These are phyloP conservation scores for Deilephila elpenor DNA, from an alignment of 2,888 invertebrate species.

Conservation along the genomic window DNA sequence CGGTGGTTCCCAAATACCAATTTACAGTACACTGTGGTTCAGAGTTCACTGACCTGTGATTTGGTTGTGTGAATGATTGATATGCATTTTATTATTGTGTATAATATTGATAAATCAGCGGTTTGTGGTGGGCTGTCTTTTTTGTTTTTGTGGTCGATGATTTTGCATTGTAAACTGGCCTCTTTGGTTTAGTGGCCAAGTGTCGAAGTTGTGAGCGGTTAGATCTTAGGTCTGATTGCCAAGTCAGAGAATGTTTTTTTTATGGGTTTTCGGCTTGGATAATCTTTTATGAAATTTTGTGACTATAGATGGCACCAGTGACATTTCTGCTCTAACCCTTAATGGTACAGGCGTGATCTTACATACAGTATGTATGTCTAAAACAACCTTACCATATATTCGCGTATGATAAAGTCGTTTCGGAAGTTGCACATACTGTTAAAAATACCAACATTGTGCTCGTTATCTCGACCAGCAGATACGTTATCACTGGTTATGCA, in stretches of 20 bases:
- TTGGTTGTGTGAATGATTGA: not conserved
- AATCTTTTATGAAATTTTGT: no score
- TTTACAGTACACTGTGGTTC: constrained; percentile 54
- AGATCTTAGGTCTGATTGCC: no score
- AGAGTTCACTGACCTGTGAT: constrained; percentile 50
- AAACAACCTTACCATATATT: not conserved
- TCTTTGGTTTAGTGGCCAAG: no score
- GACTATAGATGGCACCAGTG: no score
- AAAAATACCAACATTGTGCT: not conserved
- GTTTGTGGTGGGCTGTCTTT: not conserved
- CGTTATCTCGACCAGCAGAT: constrained; percentile 6
- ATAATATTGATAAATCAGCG: not conserved
- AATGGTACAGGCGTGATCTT: not conserved
- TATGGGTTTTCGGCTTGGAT: no score
- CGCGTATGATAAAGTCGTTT: not conserved
- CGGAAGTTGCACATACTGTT: not conserved
- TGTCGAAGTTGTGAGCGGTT: no score
- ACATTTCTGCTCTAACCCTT: no score
- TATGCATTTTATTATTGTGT: not conserved
- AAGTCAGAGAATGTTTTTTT: no score
- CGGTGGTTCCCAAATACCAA: constrained; percentile 47
- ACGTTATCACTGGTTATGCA: constrained; percentile 60
- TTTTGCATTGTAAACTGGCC: no score
- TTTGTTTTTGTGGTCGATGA: no score
- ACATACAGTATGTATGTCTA: no score